Percentiles rank a stretch among this genome's conserved stretches.
Evolutionary conservation across 92 coral and sea anemone species (phyloP).

Genomic region (Heteractis magnifica): DNA sequence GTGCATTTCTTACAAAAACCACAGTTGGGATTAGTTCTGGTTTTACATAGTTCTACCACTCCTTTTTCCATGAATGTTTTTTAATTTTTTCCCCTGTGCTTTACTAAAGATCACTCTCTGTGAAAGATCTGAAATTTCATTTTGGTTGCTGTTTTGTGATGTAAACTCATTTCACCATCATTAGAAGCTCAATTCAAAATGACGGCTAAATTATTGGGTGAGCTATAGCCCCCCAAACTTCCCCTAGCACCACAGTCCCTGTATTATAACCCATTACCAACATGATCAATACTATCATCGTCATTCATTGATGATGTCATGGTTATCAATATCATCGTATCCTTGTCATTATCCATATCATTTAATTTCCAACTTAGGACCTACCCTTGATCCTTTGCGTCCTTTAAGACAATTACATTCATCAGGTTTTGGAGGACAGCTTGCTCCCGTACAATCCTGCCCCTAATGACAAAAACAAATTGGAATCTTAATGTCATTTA

Average conservation of each 20-base stretch:
- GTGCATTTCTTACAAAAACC: too few species aligned
- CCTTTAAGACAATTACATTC: constrained; percentile 71
- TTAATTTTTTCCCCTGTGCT: too few species aligned
- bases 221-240: neutral
- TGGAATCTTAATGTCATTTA: neutral
- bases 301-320: neutral
- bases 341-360: neutral
- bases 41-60: too few species aligned
- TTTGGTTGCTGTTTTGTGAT: too few species aligned
- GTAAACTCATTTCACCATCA: neutral
- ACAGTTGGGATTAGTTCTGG: too few species aligned
- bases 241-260: neutral
- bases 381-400: constrained; percentile 76
- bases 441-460: constrained; percentile 32
- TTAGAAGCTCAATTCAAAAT: neutral
- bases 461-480: neutral
- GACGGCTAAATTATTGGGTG: too few species aligned
- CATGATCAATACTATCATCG: neutral
- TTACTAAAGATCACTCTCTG: too few species aligned
- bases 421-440: constrained; percentile 41
- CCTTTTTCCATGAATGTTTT: too few species aligned
- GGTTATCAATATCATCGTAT: neutral
- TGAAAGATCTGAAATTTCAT: too few species aligned
- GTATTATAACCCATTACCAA: neutral
- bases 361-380: neutral